phyloP scores from a whole-genome alignment of 2,113 vertebrate genomes.

The Trachemys scripta region DNA sequence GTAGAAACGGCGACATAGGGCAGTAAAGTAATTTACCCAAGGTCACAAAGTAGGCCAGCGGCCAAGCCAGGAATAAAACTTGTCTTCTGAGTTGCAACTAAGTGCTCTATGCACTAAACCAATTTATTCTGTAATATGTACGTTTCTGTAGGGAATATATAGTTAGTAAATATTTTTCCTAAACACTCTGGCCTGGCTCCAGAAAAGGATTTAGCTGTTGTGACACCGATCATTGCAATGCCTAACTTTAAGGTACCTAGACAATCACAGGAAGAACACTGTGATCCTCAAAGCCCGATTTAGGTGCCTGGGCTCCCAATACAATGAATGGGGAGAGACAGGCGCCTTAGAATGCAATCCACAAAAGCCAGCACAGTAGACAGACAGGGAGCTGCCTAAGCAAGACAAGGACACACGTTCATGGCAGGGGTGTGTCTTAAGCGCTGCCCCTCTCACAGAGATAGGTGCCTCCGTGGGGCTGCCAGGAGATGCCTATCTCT shows the following conservation, averaged over 20 bases:
- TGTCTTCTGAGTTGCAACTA: too few species aligned
- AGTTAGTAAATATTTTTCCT: neutral
- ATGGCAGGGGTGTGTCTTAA: neutral
- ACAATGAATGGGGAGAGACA: neutral
- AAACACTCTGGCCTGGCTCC: slow-evolving; percentile 46
- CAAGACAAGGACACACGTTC: neutral
- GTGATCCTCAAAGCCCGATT: neutral
- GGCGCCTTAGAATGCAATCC: neutral
- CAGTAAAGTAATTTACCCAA: too few species aligned
- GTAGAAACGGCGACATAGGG: too few species aligned
- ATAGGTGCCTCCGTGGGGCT: neutral
- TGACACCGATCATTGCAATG: neutral
- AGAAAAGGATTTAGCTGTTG: neutral
- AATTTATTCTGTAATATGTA: neutral
- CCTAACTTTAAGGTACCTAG: neutral
- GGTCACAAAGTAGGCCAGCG: too few species aligned
- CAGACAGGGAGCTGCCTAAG: neutral
- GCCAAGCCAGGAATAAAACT: too few species aligned
- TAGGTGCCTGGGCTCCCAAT: neutral
- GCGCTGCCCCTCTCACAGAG: neutral
- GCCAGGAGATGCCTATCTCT: neutral
- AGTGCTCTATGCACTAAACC: neutral
- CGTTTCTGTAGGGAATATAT: neutral
- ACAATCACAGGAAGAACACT: neutral
- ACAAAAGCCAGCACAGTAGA: neutral